Base-by-base conservation (phyloP, 2,888 invertebrate genomes). In the Parnassius smintheus region DNA sequence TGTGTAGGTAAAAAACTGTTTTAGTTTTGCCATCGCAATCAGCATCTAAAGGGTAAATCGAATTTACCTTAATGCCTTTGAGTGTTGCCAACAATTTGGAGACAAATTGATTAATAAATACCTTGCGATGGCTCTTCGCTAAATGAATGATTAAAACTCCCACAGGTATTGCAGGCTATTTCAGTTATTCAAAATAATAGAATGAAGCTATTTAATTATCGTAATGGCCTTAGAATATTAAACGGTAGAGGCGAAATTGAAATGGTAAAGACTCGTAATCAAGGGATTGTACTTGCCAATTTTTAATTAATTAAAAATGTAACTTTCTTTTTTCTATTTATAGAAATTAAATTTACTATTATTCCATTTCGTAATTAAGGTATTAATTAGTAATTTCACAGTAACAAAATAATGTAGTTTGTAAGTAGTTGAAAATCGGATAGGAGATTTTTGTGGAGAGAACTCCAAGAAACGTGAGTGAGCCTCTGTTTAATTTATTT, bases 11-110 rank as follows among this genome's bases (percentile, higher is more conserved):
- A 74, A 79, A 82, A 79, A 77, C 76, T 72, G 77, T 79, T 76
- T 78, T 70, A 72, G 75, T 81, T 75, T 78, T 72, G 74, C 77
- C 74, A 66, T 78, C 73, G 83, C 84, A 88, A 90, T 89, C 87
- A 88, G 80, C 81, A 79, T 77, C 76, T 80, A 81, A 74, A 76
- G 77, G 75, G 82, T 81, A 86, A 86, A 88, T 86, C 80, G 81
- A 85, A 87, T 88, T 86, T 79, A 80, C 82, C 79, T 80, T 80
- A 64, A 80, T 75, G 81, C 83, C 85, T 88, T 86, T 88, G 84
- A 86, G 78, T 78, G 75, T 75, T 76, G 76, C 72, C 75, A 76
- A 75, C 76, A 76, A 78, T 80, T 81, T 76, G 72, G 75, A 78
- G 79, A 73, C 73, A 73, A 77, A 79, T 80, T 80, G 78, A 82